Evolutionary conservation across 2,888 invertebrate species (phyloP), one percentile per base, ranked within the genome.

Genomic region (Andrena marginata): DNA sequence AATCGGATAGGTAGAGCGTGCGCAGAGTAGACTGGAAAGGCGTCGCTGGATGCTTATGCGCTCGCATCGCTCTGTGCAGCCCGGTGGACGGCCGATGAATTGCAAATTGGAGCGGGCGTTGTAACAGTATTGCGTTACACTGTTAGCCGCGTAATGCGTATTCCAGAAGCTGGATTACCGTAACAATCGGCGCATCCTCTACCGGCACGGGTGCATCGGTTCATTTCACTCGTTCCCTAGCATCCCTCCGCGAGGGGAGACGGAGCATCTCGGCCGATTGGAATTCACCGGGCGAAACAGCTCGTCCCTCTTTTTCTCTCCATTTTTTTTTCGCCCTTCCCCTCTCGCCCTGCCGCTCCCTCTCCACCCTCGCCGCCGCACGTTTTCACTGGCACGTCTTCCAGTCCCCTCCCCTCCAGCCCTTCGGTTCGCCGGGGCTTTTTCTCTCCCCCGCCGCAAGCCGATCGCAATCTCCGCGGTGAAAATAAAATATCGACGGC

Each of bases 91-190:
- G 65, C n/a, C 83, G 80, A 82, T 85, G 86, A 87, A 86, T 87
- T 86, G 82, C 85, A 87, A 86, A 87, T 87, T 80, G 82, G 73
- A 59, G 54, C 84, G 20, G 42, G 59, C 78, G 42, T 31, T 85
- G 80, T 85, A 87, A 85, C 85, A 76, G 84, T 85, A 84, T 85
- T 82, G 84, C 86, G 76, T 71, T 82, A 77, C 86, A 74, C 77
- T 80, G 69, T 73, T 74, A 60, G 63, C 69, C 82, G 79, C 62
- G 80, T 85, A 85, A 84, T 85, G 85, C 79, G 82, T 82, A 82
- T 84, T 60, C 80, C 74, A 86, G 83, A 85, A 80, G 83, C 86
- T 80, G 83, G 85, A 86, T 86, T 86, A 85, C 80, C 83, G 86
- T 86, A 85, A 86, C 85, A 85, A 86, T 86, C 86, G 80, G 54